A percentile compares a stretch with the other conserved stretches of the same genome.
Evolutionary conservation across 2,113 vertebrate species (phyloP).

Genomic region (Aplodontia rufa): DNA sequence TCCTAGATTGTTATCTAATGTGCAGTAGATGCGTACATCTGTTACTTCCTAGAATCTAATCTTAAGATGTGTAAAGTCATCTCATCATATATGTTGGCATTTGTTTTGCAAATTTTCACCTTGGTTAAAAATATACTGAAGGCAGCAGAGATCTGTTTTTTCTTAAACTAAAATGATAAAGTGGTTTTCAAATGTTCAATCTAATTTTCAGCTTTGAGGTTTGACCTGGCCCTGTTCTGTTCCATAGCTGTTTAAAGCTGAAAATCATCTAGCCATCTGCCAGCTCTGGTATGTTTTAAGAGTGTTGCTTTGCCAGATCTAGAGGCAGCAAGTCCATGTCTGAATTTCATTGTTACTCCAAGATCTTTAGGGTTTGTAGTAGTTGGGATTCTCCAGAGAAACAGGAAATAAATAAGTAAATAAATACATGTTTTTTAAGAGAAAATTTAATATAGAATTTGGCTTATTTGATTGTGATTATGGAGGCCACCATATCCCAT

Average conservation of each 20-base stretch:
- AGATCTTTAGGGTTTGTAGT: background rate
- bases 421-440: background rate
- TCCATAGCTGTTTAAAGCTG: background rate
- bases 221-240: constrained; percentile 5
- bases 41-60: constrained; percentile 34
- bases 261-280: constrained; percentile 35
- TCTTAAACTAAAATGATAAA: constrained; percentile 40
- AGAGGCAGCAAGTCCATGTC: background rate
- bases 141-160: background rate
- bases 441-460: background rate
- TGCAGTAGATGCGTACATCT: background rate
- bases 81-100: constrained; percentile 11
- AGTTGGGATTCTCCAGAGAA: background rate
- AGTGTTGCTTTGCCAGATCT: background rate
- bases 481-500: background rate
- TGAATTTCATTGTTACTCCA: background rate
- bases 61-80: constrained; percentile 10
- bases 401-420: background rate
- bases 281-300: background rate
- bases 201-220: background rate
- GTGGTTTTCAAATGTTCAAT: background rate
- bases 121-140: constrained; percentile 33
- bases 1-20: background rate
- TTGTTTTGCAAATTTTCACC: constrained; percentile 17
- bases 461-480: background rate